These are phyloP conservation scores for Bovichtus diacanthus DNA, from an alignment of 2,797 vertebrate species.

Conservation along the genomic window DNA sequence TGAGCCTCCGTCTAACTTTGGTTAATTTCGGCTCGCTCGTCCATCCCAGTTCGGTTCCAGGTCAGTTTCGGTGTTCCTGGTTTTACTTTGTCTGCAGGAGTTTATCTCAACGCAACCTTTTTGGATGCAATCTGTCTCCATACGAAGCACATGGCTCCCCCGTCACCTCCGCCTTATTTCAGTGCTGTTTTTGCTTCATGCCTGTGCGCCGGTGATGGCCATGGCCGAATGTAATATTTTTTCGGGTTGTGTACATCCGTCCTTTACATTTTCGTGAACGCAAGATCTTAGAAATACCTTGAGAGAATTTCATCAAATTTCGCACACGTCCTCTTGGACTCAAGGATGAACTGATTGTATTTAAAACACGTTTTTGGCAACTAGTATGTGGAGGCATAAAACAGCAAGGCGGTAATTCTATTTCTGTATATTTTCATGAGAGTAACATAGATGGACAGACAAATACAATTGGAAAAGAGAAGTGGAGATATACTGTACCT, in stretches of 20 bases:
- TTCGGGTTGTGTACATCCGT: too few species aligned
- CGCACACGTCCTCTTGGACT: too few species aligned
- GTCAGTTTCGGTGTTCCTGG: background rate
- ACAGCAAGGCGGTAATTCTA: too few species aligned
- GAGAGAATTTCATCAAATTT: too few species aligned
- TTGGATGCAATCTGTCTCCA: background rate
- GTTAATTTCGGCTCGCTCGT: background rate
- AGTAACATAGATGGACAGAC: background rate
- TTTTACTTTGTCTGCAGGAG: background rate
- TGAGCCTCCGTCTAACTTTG: background rate
- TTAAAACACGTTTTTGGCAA: too few species aligned
- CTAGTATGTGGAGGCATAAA: too few species aligned
- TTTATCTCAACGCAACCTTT: background rate
- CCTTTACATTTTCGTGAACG: too few species aligned
- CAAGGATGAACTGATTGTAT: too few species aligned
- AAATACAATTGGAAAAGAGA: background rate
- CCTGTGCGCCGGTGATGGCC: too few species aligned
- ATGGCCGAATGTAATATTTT: too few species aligned
- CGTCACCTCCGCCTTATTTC: background rate
- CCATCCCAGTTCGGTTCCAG: background rate
- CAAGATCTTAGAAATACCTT: too few species aligned
- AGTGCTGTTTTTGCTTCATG: background rate
- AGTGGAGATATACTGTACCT: background rate
- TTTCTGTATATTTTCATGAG: background rate
- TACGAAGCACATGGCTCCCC: too few species aligned